These are phyloP conservation scores for Capreolus pygargus DNA, from an alignment of 2,113 vertebrate species.

Conservation along the genomic window DNA sequence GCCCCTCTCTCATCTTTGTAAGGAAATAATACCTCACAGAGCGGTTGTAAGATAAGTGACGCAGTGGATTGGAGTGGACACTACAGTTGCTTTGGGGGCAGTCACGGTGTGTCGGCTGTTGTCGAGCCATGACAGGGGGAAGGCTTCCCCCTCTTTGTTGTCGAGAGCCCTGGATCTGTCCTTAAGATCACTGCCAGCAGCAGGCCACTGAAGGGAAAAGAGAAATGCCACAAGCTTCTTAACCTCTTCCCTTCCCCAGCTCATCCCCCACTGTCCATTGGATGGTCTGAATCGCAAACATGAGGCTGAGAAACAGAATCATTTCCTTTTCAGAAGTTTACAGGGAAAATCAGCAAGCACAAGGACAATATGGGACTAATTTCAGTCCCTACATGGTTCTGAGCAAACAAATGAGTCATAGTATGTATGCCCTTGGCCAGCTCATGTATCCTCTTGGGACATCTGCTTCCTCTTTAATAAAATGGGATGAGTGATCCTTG, in stretches of 20 bases:
- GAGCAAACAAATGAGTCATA: slow-evolving; percentile 56
- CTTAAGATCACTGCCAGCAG: neutral
- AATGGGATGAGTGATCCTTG: slow-evolving; percentile 57
- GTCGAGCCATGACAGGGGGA: too few relatives aligned
- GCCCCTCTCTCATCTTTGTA: neutral
- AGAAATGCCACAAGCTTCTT: neutral
- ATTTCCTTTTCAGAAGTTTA: neutral
- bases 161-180: neutral
- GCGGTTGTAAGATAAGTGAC: neutral
- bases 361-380: slow-evolving; percentile 59
- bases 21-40: neutral
- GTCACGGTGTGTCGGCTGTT: neutral
- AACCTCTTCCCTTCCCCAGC: neutral
- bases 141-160: neutral
- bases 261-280: neutral
- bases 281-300: neutral
- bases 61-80: neutral
- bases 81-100: neutral
- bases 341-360: neutral
- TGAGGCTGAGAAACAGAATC: neutral
- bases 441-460: neutral
- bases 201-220: neutral
- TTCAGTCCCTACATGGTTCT: slow-evolving; percentile 41
- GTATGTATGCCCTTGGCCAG: slow-evolving; percentile 50
- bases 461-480: slow-evolving; percentile 52